Conservation (phyloP, 2,888 invertebrate species). For the Harpagoxenus sublaevis region DNA sequence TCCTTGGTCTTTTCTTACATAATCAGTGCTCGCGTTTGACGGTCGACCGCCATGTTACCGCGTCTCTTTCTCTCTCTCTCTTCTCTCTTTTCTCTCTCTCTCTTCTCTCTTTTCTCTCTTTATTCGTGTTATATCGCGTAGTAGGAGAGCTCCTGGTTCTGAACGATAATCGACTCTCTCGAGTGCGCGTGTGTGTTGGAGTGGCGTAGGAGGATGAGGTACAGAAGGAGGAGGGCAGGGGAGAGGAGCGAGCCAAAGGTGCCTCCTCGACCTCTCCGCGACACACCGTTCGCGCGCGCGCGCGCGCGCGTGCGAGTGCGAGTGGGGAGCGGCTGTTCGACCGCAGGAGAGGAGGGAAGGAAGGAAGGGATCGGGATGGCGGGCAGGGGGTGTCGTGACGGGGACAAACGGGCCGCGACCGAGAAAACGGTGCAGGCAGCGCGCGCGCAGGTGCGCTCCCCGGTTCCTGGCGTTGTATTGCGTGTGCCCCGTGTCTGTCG, state of each 20-base stretch:
- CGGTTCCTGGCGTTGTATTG: slow-evolving; percentile 53
- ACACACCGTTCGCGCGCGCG: slow-evolving; percentile 21
- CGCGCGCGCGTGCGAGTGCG: slow-evolving; percentile 20
- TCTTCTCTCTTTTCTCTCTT: slow-evolving; percentile 4
- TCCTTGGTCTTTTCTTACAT: slow-evolving; percentile 59
- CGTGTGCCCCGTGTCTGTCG: slow-evolving; percentile 36
- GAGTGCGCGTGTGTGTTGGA: slow-evolving; percentile 55
- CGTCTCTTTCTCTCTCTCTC: slow-evolving; percentile 28
- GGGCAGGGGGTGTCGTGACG: slow-evolving; percentile 53
- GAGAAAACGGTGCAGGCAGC: slow-evolving; percentile 71
- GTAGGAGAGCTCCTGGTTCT: slow-evolving; percentile 63
- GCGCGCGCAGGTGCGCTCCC: slow-evolving; percentile 73
- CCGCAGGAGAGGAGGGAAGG: slow-evolving; percentile 6
- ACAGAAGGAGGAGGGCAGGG: slow-evolving; percentile 27
- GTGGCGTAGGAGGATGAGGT: slow-evolving; percentile 40
- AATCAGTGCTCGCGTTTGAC: slow-evolving; percentile 51
- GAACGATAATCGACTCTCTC: slow-evolving; percentile 74
- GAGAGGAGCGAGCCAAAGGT: slow-evolving; percentile 35
- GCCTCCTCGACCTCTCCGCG: slow-evolving; percentile 56
- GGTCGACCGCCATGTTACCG: slow-evolving; percentile 64
- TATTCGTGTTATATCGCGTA: slow-evolving; percentile 42
- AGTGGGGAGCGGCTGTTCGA: slow-evolving; percentile 26
- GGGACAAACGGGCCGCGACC: slow-evolving; percentile 73
- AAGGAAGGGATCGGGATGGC: slow-evolving; percentile 14
- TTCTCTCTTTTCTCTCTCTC: not conserved